Percentiles rank a stretch among this genome's conserved stretches.
Conservation (phyloP, 2,888 invertebrate genomes). For the Apodemia hepburni region DNA sequence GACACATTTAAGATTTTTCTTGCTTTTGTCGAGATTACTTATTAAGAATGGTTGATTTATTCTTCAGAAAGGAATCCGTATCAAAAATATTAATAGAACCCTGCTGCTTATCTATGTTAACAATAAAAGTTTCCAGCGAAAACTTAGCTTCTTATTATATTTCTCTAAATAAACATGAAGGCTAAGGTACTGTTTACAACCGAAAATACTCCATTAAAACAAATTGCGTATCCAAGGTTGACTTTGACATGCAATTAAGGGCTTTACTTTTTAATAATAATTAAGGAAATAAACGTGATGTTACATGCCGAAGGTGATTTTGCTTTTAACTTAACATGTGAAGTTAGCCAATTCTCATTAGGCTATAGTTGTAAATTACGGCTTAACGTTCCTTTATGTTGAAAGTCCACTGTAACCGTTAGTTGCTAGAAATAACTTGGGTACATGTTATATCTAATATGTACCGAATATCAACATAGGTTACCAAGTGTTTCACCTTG, state of each 20-base stretch:
- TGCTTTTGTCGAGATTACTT: too few species aligned
- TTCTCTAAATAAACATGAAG: neutral
- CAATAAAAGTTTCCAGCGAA: too few species aligned
- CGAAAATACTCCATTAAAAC: neutral
- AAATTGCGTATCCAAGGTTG: neutral
- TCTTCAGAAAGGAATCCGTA: too few species aligned
- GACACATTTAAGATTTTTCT: too few species aligned
- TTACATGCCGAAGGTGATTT: neutral
- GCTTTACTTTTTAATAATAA: neutral
- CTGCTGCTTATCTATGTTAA: too few species aligned
- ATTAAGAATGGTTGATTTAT: too few species aligned
- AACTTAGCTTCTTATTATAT: too few species aligned
- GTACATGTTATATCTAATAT: too few species aligned
- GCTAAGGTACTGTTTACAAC: neutral
- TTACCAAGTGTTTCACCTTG: neutral
- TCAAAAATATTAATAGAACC: too few species aligned
- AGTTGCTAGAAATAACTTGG: neutral
- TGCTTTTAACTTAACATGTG: neutral
- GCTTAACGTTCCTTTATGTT: neutral
- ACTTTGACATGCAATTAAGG: neutral
- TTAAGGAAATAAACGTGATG: neutral
- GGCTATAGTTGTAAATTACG: conserved; percentile 4
- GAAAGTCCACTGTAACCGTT: neutral
- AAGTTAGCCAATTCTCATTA: conserved; percentile 4
- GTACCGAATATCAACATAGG: neutral